Base-by-base conservation (phyloP, 2,113 vertebrate genomes). In the Cyanoderma ruficeps region DNA sequence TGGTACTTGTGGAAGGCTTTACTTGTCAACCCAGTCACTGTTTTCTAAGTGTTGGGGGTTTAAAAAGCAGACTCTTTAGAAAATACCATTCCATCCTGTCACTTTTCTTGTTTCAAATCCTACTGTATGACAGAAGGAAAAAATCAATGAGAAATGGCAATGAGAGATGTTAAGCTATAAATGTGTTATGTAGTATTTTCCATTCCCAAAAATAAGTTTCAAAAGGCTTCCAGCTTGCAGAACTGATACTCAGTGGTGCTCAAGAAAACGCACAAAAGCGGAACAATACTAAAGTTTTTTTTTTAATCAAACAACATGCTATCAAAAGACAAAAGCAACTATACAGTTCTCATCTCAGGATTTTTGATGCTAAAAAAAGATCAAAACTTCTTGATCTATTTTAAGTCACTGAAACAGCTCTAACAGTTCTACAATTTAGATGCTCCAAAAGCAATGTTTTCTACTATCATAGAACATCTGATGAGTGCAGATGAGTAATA, bases 401-500 rank as follows among this genome's bases (percentile, higher is more conserved):
- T 92, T 59, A 71, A 95, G 50, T 25, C 71, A 82, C 55, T 64
- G 52, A 83, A 93, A 82, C 42, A 95, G 28, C 70, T 67, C 39
- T 24, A 65, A 82, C 42, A 95, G 28, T 74, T 67, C 39, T 24
- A 65, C 15, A 78, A 63, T 63, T 87, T 20, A 56, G 27, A 89
- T 72, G 52, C 77, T 85, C 76, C 65, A 83, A 42, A 65, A 67
- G 28, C 76, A 69, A 37, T 30, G 22, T 42, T 77, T 87, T 49
- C 33, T 44, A 68, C 71, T 81, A 86, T 30, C 63, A 63, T 2
- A 83, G 53, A 68, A 17, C 37, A 60, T 88, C 39, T 79, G 39
- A 65, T 76, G 64, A 90, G 60, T 63, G 59, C 53, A 96, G 46
- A 88, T 76, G 37, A 96, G 71, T 82, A 93, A 47, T 89, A 90